phyloP scores from a whole-genome alignment of 2,797 vertebrate species.

The Pterois miles region DNA sequence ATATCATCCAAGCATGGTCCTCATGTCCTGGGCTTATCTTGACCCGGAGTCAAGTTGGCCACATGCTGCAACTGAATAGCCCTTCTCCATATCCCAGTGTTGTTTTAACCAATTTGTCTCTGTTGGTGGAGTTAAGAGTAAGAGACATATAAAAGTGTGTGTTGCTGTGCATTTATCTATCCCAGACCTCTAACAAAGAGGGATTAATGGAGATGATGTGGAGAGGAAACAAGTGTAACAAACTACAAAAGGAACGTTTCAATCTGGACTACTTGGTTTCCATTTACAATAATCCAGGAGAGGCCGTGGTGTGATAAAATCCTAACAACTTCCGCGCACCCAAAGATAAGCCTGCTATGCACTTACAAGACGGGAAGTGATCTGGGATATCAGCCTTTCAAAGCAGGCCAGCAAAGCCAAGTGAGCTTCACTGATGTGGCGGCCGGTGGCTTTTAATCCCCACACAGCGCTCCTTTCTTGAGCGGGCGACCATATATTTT shows the following conservation, averaged over 20 bases:
- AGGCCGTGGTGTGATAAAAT: constrained; percentile 76
- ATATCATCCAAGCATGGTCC: constrained; percentile 76
- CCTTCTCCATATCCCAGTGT: constrained; percentile 58
- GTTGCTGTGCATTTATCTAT: constrained; percentile 7
- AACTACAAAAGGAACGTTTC: constrained; percentile 61
- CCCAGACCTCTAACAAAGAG: not conserved
- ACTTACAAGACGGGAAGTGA: constrained; percentile 78
- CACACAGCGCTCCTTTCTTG: constrained; percentile 60
- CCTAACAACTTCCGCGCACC: constrained; percentile 81
- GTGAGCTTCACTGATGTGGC: constrained; percentile 75
- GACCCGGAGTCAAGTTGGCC: constrained; percentile 77
- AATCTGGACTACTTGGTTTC: constrained; percentile 72
- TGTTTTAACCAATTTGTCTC: constrained; percentile 53
- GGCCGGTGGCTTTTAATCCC: constrained; percentile 69
- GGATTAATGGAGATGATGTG: constrained; percentile 21
- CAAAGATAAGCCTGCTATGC: constrained; percentile 79
- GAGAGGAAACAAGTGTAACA: constrained; percentile 37
- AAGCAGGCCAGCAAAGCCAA: constrained; percentile 76
- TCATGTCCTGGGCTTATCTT: constrained; percentile 78
- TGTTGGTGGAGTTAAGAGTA: constrained; percentile 28
- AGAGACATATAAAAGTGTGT: constrained; percentile 13
- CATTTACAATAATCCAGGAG: constrained; percentile 78
- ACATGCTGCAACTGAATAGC: constrained; percentile 69
- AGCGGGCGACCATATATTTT: constrained; percentile 41
- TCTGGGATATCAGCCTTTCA: constrained; percentile 83